Base-by-base conservation (phyloP, 1,140 invertebrate genomes). In the Brachystomella parvula region DNA sequence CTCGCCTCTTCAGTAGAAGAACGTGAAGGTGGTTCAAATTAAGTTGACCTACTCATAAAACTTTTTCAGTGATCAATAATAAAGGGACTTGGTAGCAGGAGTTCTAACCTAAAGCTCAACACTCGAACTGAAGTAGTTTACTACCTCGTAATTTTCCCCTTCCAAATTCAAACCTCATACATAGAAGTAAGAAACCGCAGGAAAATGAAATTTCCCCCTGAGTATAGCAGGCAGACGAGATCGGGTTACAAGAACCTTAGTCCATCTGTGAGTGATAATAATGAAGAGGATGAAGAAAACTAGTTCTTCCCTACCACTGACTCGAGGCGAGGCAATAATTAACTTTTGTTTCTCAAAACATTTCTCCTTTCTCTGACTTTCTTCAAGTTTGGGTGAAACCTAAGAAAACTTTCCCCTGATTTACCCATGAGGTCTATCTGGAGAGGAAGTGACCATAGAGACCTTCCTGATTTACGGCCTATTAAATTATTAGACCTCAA, bases 41-140 rank as follows among this genome's bases (percentile, higher is more conserved):
- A 70, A 35, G 56, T 66, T 70, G 68, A 70, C 68, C 68, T 61
- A 66, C 60, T 70, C 68, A 66, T 70, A 70, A 69, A 70, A 70
- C 64, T 64, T 53, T 30, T 63, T 59, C 31, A 32, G 56, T 61
- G 63, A 64, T 68, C 62, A 68, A 64, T 65, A 68, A 60, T 53
- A 58, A 62, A 59, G 21, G 17, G 17, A 12, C 49, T n/a, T n/a
- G n/a, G n/a, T n/a, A n/a, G n/a, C n/a, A n/a, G n/a, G n/a, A n/a
- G n/a, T n/a, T n/a, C n/a, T n/a, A n/a, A n/a, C n/a, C n/a, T n/a
- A n/a, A n/a, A n/a, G n/a, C n/a, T n/a, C n/a, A n/a, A n/a, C n/a
- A n/a, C n/a, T n/a, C n/a, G n/a, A n/a, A n/a, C n/a, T n/a, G n/a
- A n/a, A n/a, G n/a, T n/a, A n/a, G n/a, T n/a, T n/a, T n/a, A n/a